Conservation (phyloP, 2,888 invertebrate genomes). For the Leptinotarsa tumamoca region DNA sequence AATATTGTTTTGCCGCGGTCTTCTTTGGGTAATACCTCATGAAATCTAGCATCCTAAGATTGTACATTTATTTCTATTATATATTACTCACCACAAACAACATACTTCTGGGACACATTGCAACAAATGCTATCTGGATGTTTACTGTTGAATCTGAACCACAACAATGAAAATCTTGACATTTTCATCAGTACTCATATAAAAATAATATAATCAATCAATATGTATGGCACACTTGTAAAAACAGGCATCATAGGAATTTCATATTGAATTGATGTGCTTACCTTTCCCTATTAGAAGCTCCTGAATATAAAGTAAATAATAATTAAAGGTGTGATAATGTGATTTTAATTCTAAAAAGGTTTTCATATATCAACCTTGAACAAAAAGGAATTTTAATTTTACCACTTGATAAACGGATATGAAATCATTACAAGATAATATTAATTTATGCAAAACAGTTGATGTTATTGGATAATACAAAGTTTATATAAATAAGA, state of each 20-base stretch:
- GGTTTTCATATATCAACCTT: constrained; percentile 25
- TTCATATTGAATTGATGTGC: background rate
- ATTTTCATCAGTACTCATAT: constrained; percentile 17
- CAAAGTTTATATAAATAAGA: too few relatives aligned
- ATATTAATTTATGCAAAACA: background rate
- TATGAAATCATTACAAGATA: background rate
- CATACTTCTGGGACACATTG: constrained; percentile 32
- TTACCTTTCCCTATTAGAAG: background rate
- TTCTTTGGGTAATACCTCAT: too few relatives aligned
- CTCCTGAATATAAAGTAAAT: background rate
- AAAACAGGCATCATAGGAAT: constrained; percentile 4
- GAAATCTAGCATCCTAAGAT: background rate
- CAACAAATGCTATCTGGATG: background rate
- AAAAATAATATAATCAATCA: constrained; percentile 22
- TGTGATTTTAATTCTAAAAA: constrained; percentile 15
- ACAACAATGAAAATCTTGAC: constrained; percentile 24
- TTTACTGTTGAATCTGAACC: background rate
- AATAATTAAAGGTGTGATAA: constrained; percentile 8
- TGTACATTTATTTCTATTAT: background rate
- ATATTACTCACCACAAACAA: constrained; percentile 32
- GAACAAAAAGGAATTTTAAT: constrained; percentile 19
- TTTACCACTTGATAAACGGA: background rate
- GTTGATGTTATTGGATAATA: too few relatives aligned
- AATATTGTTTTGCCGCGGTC: too few relatives aligned
- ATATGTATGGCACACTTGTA: constrained; percentile 23